A percentile compares a stretch with the other conserved stretches of the same genome.
Conservation (phyloP, 2,888 invertebrate species). For the Punctoribates punctum region DNA sequence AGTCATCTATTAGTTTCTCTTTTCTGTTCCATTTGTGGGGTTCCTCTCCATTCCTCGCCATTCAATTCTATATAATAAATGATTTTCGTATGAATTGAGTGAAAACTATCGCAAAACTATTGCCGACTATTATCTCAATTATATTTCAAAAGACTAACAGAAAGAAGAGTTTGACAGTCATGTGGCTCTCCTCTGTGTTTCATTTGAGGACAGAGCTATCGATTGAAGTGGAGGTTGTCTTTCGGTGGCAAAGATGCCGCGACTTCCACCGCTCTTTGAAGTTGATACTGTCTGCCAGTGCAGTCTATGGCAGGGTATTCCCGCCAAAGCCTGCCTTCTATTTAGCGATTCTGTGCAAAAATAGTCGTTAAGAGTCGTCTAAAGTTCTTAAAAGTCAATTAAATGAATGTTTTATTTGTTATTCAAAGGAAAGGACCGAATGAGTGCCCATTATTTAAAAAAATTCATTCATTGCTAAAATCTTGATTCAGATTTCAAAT, state of each 20-base stretch:
- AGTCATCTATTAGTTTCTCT: not conserved
- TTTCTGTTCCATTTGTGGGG: not conserved
- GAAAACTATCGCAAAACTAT: too few species aligned
- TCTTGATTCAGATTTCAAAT: too few species aligned
- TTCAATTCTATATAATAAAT: not conserved
- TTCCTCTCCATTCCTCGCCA: not conserved
- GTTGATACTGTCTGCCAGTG: not conserved
- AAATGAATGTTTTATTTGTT: not conserved
- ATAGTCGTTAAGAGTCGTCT: not conserved
- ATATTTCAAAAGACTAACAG: too few species aligned
- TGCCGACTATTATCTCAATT: too few species aligned
- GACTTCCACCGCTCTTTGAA: not conserved
- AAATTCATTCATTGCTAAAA: too few species aligned
- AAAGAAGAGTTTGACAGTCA: not conserved
- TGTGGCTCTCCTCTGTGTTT: slow-evolving; percentile 1
- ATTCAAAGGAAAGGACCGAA: not conserved
- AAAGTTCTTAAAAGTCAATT: not conserved
- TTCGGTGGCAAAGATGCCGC: not conserved
- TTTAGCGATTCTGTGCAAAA: not conserved
- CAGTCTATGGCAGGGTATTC: not conserved
- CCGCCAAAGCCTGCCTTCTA: not conserved
- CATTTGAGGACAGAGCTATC: not conserved
- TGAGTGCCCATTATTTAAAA: too few species aligned
- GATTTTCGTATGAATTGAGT: not conserved
- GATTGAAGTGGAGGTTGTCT: not conserved